Base-by-base conservation (phyloP, 2,797 vertebrate species). In the Schizopygopsis pylzovi region DNA sequence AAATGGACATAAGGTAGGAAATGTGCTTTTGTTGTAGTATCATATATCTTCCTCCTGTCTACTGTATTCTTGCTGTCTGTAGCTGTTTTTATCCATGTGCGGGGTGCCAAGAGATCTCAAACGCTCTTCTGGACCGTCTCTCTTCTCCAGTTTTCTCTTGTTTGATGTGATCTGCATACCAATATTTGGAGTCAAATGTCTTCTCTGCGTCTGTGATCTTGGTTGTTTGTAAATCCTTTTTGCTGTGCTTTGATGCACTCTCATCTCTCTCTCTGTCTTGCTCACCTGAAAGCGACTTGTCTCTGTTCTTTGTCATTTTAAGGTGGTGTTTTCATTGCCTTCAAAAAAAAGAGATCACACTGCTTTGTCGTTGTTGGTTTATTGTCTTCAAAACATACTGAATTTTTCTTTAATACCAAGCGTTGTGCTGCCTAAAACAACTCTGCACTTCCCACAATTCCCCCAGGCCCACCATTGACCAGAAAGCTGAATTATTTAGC, bases 81-180 rank as follows among this genome's bases (percentile, higher is more conserved):
- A 79, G 28, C 67, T 84, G 73, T 84, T 79, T 82, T 83, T 72
- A 82, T 87, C 76, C 28, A 61, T 85, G 75, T 81, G 80, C 33
- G n/a, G 7, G 13, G 22, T 84, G 81, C 81, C 86, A 82, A 52
- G 43, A 87, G 65, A 75, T 80, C 73, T 86, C 82, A 92, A 90
- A 91, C 86, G 87, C 90, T 90, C 91, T 90, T 88, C 91, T 90
- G 87, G 87, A 81, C 70, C 33, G 54, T 77, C 61, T 82, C 59
- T 52, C 54, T 75, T 39, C 78, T 39, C 77, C 56, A 41, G 28
- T 80, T 56, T 67, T 78, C 73, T 93, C 16, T 81, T 52, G 86
- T 78, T 47, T 81, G 43, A 54, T 87, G 56, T 85, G 79, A 83
- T 87, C 73, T 79, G 73, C 87, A 84, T 87, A 84, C 43, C 41